Conservation (phyloP, 1,140 invertebrate genomes). For the Rhagoletis zephyria region DNA sequence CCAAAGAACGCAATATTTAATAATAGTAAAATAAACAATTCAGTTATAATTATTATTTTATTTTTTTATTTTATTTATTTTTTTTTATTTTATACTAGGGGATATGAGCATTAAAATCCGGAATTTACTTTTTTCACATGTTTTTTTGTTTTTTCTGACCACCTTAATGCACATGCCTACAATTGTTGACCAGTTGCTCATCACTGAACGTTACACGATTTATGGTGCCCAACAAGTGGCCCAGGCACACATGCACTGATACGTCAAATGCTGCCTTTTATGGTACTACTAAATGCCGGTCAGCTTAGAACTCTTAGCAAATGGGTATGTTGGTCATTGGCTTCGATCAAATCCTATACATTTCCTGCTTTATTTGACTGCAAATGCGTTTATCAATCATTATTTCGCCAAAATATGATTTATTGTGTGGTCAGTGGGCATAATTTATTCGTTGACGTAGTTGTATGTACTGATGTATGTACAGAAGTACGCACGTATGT, state of each 20-base stretch:
- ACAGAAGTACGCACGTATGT: not conserved
- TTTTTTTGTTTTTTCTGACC: too few species aligned
- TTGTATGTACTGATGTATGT: not conserved
- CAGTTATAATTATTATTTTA: too few species aligned
- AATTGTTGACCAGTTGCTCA: not conserved
- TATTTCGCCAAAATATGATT: conserved; percentile 26
- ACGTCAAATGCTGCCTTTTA: not conserved
- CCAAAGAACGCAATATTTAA: too few species aligned
- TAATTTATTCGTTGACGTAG: not conserved
- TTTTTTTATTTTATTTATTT: too few species aligned
- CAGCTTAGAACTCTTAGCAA: not conserved
- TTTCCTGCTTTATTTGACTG: not conserved
- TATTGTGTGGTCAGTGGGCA: conserved; percentile 8
- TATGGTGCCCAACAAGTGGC: not conserved
- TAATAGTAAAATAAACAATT: too few species aligned
- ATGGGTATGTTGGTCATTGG: not conserved
- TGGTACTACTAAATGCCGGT: too few species aligned
- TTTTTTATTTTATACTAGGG: too few species aligned
- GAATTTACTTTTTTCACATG: too few species aligned
- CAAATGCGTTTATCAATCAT: conserved; percentile 33
- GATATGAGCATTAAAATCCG: too few species aligned
- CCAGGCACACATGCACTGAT: not conserved
- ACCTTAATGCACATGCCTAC: too few species aligned
- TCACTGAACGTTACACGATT: not conserved
- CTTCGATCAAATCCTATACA: not conserved